Evolutionary conservation across 2,888 invertebrate species (phyloP).

Genomic region (Synergus gifuensis): DNA sequence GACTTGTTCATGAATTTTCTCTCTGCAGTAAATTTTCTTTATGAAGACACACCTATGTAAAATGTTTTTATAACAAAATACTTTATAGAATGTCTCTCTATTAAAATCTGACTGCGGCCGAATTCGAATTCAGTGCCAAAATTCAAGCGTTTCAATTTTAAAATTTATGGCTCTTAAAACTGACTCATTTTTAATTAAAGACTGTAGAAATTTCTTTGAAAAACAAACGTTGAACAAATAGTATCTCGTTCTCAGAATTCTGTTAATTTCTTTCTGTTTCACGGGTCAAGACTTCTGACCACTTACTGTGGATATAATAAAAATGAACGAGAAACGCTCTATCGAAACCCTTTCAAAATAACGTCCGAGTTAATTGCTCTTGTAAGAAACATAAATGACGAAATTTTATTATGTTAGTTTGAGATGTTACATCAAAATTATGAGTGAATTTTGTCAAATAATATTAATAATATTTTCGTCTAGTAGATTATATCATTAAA

Average conservation of each 20-base stretch:
- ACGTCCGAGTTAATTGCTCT: slow-evolving; percentile 7
- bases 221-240: background rate
- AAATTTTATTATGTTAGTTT: background rate
- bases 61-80: background rate
- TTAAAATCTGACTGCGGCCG: background rate
- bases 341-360: slow-evolving; percentile 19
- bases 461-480: background rate
- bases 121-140: too few species aligned
- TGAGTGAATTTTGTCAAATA: background rate
- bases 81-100: background rate
- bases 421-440: background rate
- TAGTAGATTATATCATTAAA: background rate
- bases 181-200: too few species aligned
- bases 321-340: background rate
- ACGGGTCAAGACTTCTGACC: background rate
- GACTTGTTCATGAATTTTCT: background rate
- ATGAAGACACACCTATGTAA: background rate
- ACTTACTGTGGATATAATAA: slow-evolving; percentile 22
- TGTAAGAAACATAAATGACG: background rate
- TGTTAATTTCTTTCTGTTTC: background rate
- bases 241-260: background rate
- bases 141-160: too few species aligned
- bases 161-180: too few species aligned
- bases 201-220: background rate
- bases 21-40: background rate